Evolutionary conservation across 2,113 vertebrate species (phyloP).

Genomic region (Oxygymnocypris stewartii): DNA sequence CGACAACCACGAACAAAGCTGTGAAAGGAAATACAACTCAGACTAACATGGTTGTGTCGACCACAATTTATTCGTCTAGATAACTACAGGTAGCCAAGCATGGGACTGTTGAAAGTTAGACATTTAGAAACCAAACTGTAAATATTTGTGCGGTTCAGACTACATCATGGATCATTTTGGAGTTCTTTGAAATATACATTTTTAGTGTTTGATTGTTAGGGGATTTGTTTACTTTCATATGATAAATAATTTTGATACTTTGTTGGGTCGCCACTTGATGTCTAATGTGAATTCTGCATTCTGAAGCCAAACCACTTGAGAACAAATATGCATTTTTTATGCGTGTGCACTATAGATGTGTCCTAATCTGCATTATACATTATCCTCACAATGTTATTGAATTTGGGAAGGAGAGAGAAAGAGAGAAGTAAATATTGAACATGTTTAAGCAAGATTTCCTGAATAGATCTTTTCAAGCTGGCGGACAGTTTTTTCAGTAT

Average conservation of each 20-base stretch:
- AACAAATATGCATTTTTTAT: constrained; percentile 9
- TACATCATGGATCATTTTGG: neutral
- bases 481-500: constrained; percentile 48
- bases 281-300: neutral
- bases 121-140: neutral
- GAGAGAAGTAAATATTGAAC: constrained; percentile 52
- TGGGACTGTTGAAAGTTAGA: neutral
- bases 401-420: constrained; percentile 1
- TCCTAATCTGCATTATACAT: constrained; percentile 7
- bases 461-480: constrained; percentile 48
- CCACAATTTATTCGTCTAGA: neutral
- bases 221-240: neutral
- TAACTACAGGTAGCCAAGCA: neutral
- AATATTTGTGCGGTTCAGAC: neutral
- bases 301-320: neutral
- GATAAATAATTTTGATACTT: neutral
- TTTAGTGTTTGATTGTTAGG: neutral
- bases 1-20: neutral
- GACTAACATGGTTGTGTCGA: neutral
- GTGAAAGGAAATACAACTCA: neutral
- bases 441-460: constrained; percentile 60
- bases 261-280: neutral
- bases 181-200: neutral
- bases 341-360: neutral
- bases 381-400: neutral